phyloP scores from a whole-genome alignment of 1,140 invertebrate genomes.

The Eulimnadia texana region DNA sequence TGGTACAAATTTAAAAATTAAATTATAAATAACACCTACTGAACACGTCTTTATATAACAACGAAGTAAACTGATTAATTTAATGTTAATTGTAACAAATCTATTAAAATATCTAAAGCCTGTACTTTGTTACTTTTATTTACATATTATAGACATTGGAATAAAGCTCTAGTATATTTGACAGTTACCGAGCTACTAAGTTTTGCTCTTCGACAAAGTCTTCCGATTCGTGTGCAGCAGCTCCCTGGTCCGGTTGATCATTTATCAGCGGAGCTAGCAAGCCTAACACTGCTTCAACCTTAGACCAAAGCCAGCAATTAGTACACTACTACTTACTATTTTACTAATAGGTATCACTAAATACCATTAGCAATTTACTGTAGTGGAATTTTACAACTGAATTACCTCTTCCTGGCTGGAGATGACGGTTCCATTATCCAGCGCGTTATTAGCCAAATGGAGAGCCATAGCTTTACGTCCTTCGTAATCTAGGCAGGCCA shows the following conservation, averaged over 20 bases:
- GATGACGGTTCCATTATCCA: slow-evolving; percentile 77
- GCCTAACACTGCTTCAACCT: slow-evolving; percentile 59
- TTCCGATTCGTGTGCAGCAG: slow-evolving; percentile 61
- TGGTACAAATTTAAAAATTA: no score
- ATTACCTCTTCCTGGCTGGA: slow-evolving; percentile 64
- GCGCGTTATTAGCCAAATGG: slow-evolving; percentile 71
- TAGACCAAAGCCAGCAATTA: slow-evolving; percentile 16
- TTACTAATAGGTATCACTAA: slow-evolving; percentile 15
- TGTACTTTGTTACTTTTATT: no score
- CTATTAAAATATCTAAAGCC: no score
- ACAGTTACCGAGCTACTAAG: slow-evolving; percentile 55
- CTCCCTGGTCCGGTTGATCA: slow-evolving; percentile 65
- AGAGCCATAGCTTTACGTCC: slow-evolving; percentile 74
- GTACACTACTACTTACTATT: not conserved
- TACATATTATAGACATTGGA: no score
- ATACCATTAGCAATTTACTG: no score
- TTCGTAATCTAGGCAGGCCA: slow-evolving; percentile 78
- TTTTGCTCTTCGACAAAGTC: slow-evolving; percentile 96
- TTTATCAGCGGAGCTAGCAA: slow-evolving; percentile 73
- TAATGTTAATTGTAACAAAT: no score
- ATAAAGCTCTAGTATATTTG: no score
- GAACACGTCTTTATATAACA: no score
- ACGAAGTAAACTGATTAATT: no score
- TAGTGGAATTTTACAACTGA: no score
- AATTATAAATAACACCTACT: no score